Conservation (phyloP, 2,113 vertebrate species). For the Alligator sinensis region DNA sequence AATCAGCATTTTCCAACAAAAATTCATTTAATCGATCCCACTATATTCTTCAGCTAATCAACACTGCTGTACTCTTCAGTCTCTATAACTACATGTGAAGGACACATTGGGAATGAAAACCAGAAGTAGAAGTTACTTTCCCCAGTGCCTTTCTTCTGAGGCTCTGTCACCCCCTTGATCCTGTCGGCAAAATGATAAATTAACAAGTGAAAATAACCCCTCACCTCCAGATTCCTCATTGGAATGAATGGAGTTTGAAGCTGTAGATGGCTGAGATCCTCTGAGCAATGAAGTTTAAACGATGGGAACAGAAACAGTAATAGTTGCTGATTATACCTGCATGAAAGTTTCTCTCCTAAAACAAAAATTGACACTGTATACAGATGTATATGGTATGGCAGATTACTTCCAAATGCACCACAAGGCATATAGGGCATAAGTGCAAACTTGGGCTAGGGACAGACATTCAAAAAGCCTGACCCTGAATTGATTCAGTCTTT, state of each 20-base stretch:
- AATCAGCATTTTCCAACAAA: neutral
- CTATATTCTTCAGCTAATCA: neutral
- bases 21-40: neutral
- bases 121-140: conserved; percentile 7
- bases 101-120: conserved; percentile 15
- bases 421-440: conserved; percentile 27
- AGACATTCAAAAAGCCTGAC: too few relatives aligned
- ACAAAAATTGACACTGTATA: conserved; percentile 50
- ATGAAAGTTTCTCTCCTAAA: conserved; percentile 39
- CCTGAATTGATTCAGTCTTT: too few relatives aligned
- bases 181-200: conserved; percentile 66
- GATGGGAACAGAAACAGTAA: conserved; percentile 31
- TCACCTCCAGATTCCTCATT: conserved; percentile 33
- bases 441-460: neutral
- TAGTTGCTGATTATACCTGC: conserved; percentile 57
- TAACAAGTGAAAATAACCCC: conserved; percentile 41
- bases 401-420: conserved; percentile 59
- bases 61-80: neutral
- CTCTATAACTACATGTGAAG: neutral
- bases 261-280: conserved; percentile 52
- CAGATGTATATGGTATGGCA: conserved; percentile 53
- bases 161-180: neutral
- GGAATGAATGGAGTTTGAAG: conserved; percentile 57
- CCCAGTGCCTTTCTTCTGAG: conserved; percentile 9
- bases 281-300: conserved; percentile 52